Percentiles rank a stretch among this genome's conserved stretches.
These are phyloP conservation scores for Eutrigla gurnardus DNA, from an alignment of 2,797 vertebrate genomes.

Conservation along the genomic window DNA sequence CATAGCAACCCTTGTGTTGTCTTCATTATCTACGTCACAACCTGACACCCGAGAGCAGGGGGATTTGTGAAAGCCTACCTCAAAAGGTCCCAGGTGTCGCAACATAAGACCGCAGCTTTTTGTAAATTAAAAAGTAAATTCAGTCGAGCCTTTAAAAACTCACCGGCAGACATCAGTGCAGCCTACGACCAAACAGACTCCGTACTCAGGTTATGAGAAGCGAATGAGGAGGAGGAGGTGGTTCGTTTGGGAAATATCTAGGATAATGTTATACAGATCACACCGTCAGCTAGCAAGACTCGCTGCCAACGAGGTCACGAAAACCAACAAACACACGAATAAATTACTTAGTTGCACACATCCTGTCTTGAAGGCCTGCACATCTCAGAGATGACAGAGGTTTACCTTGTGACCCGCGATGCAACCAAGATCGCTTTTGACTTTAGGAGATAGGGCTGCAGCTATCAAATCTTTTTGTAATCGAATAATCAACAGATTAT, in stretches of 20 bases:
- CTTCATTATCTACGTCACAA: slow-evolving; percentile 37
- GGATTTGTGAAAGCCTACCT: slow-evolving; percentile 32
- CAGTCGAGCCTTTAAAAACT: slow-evolving; percentile 18
- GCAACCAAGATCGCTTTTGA: too few species aligned
- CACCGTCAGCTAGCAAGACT: slow-evolving; percentile 17
- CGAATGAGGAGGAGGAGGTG: not conserved
- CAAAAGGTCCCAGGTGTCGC: slow-evolving; percentile 19
- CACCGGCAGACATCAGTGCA: slow-evolving; percentile 1
- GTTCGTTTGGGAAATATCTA: slow-evolving; percentile 19
- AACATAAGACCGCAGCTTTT: slow-evolving; percentile 11
- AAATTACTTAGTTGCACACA: slow-evolving; percentile 46
- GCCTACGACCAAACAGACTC: slow-evolving; percentile 8
- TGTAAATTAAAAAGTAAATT: not conserved
- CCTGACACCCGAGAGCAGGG: slow-evolving; percentile 39
- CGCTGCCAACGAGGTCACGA: slow-evolving; percentile 30
- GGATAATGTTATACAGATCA: slow-evolving; percentile 47
- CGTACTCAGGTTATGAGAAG: slow-evolving; percentile 2
- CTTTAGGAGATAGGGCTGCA: too few species aligned
- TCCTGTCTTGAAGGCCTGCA: slow-evolving; percentile 26
- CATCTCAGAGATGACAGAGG: slow-evolving; percentile 2
- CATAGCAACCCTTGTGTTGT: slow-evolving; percentile 47
- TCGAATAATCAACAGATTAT: too few species aligned
- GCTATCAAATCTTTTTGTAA: too few species aligned
- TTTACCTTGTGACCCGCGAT: not conserved
- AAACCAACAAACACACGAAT: slow-evolving; percentile 32